phyloP scores from a whole-genome alignment of 2,888 invertebrate species.

The Dolichomitus sp. region DNA sequence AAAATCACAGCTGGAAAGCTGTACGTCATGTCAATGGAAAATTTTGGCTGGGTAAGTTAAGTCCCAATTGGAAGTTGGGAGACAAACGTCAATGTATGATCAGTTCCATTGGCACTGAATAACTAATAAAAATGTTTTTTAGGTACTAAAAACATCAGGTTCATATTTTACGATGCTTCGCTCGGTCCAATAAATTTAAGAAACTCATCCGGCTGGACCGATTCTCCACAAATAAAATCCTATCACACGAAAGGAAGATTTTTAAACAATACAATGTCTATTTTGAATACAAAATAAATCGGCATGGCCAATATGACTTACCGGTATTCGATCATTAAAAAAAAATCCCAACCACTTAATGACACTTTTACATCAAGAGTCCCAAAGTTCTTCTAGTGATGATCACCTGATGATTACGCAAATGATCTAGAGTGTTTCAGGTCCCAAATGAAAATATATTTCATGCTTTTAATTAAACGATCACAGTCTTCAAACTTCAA shows the following conservation, averaged over 20 bases:
- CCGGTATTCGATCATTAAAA: neutral
- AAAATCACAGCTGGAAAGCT: too few relatives aligned
- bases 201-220: neutral
- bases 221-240: neutral
- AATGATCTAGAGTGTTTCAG: too few relatives aligned
- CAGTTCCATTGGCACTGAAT: neutral
- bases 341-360: neutral
- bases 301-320: neutral
- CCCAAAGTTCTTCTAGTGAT: too few relatives aligned
- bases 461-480: too few relatives aligned
- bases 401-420: too few relatives aligned
- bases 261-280: neutral
- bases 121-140: neutral
- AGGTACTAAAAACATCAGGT: constrained; percentile 33
- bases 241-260: neutral
- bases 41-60: constrained; percentile 45
- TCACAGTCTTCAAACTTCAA: too few relatives aligned
- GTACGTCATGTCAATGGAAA: constrained; percentile 59
- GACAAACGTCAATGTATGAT: neutral
- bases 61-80: neutral
- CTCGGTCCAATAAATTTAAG: constrained; percentile 21
- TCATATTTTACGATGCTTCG: constrained; percentile 41
- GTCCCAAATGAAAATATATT: too few relatives aligned
- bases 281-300: neutral
- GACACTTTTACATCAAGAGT: too few relatives aligned